Evolutionary conservation across 1,140 invertebrate genomes (phyloP), one percentile per base, ranked within the genome.

Genomic region (Heliconius congener): DNA sequence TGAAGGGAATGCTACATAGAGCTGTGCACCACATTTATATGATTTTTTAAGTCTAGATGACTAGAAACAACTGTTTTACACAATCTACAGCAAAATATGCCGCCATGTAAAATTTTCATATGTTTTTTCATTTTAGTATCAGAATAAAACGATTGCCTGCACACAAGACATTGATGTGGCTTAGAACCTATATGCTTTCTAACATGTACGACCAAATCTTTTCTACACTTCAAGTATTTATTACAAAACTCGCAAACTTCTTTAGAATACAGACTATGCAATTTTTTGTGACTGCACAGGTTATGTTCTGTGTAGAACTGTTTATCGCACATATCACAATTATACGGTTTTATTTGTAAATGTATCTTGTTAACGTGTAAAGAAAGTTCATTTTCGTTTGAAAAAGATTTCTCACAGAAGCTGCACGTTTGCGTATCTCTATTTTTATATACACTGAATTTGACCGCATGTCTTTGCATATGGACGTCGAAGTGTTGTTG

Each of bases 261-360:
- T 52, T 87, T 88, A 0, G 85, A 86, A 34, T 39, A 71, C 18
- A 91, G 70, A 83, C 82, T 89, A 52, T 94, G 93, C 13, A 92
- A 78, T 66, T 85, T 88, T 76, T 92, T 93, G 80, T 94, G 93
- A 80, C 86, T 86, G 13, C 73, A 87, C 80, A 94, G 81, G 84
- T 93, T 89, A 8, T 81, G 84, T 74, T 91, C 90, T 0, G 91
- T 90, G 73, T 93, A 93, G 76, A 91, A 94, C 30, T 90, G 83
- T 75, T 80, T 87, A 3, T 93, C 90, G 70, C 92, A 94, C 91
- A 93, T 93, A 66, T 93, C 92, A 80, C 93, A 94, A 74, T 70
- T 84, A 74, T 92, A 93, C 0, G 93, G 92, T 86, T 93, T 94
- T 70, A 94, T 92, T 87, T 92, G 92, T 73, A 94, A 86, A 83